phyloP scores from a whole-genome alignment of 1,140 invertebrate species.

The Riptortus pedestris region DNA sequence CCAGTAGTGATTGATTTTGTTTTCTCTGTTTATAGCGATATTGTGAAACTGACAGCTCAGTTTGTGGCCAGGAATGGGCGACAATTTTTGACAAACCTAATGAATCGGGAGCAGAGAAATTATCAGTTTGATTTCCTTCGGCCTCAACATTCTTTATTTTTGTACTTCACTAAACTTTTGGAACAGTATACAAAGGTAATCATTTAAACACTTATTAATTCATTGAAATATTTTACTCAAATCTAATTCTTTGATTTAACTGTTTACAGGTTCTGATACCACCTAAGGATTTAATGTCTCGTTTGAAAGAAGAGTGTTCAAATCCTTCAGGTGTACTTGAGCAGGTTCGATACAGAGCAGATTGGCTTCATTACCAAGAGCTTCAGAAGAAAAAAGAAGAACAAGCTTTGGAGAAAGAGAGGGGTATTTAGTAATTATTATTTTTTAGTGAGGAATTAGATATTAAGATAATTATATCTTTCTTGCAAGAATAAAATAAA shows the following conservation, averaged over 20 bases:
- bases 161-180: constrained; percentile 95
- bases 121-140: constrained; percentile 98
- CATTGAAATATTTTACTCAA: neutral
- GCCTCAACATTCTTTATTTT: constrained; percentile 96
- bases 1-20: too few relatives aligned
- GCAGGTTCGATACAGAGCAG: constrained; percentile 85
- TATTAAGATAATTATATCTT: too few relatives aligned
- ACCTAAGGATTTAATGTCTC: constrained; percentile 77
- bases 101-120: constrained; percentile 96
- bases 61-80: constrained; percentile 97
- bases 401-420: constrained; percentile 86
- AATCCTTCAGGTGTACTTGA: constrained; percentile 71
- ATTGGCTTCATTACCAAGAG: constrained; percentile 92
- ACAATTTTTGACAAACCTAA: constrained; percentile 93
- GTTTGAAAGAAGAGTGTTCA: constrained; percentile 66
- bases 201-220: neutral
- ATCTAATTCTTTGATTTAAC: neutral
- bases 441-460: too few relatives aligned
- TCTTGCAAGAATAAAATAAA: too few relatives aligned
- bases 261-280: constrained; percentile 67
- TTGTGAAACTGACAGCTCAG: constrained; percentile 95
- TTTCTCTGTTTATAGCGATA: constrained; percentile 57
- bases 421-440: constrained; percentile 42
- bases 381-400: constrained; percentile 84
- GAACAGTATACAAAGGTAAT: constrained; percentile 93